These are phyloP conservation scores for Hyphantria cunea DNA, from an alignment of 1,140 invertebrate species.

Conservation along the genomic window DNA sequence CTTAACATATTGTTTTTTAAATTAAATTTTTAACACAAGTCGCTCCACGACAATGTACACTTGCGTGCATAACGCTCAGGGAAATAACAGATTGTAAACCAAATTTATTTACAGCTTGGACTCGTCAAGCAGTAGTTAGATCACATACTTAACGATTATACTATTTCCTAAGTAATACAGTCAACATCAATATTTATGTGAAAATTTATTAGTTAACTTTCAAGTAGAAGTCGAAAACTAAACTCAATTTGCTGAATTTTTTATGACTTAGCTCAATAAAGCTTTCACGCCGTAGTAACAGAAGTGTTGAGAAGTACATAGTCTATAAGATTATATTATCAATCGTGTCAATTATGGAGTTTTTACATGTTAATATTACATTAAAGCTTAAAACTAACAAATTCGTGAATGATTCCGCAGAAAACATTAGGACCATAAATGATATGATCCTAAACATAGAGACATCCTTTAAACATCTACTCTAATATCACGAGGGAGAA, in stretches of 20 bases:
- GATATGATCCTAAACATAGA: too few species aligned
- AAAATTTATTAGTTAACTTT: constrained; percentile 7
- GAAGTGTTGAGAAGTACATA: constrained; percentile 17
- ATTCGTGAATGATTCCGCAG: constrained; percentile 57
- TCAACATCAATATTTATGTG: constrained; percentile 4
- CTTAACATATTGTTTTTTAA: too few species aligned
- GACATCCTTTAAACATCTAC: constrained; percentile 49
- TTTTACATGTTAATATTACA: constrained; percentile 39
- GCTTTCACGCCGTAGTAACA: constrained; percentile 4
- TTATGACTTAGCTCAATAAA: constrained; percentile 31
- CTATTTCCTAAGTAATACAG: constrained; percentile 7
- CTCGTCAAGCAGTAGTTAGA: background rate
- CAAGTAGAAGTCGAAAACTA: background rate
- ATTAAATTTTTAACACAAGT: background rate
- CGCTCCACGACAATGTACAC: too few species aligned
- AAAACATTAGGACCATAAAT: constrained; percentile 40
- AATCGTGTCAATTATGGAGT: background rate
- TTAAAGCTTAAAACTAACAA: constrained; percentile 71
- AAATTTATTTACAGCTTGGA: background rate
- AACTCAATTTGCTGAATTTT: constrained; percentile 13
- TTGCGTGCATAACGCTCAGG: background rate
- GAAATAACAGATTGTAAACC: background rate
- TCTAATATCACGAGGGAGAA: constrained; percentile 69
- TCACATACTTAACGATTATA: constrained; percentile 2
- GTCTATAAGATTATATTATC: constrained; percentile 6